Conservation (phyloP, 2,113 vertebrate genomes). For the Sus scrofa region DNA sequence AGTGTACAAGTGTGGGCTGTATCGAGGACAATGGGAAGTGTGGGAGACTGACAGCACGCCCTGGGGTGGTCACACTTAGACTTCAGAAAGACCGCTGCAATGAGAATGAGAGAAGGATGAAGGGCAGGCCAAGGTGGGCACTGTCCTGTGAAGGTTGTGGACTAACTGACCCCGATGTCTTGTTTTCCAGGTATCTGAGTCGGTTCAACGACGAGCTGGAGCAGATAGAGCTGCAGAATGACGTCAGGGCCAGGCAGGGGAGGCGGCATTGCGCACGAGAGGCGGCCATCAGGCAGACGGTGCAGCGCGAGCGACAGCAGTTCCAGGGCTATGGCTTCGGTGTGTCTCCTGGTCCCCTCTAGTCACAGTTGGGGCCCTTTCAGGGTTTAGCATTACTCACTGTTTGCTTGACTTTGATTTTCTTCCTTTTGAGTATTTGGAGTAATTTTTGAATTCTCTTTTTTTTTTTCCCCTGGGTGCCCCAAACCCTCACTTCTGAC, state of each 20-base stretch:
- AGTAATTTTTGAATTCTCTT: neutral
- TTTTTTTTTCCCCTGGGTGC: neutral
- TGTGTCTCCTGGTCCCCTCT: conserved; percentile 74
- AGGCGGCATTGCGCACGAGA: conserved; percentile 94
- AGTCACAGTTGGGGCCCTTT: neutral
- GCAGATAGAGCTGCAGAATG: conserved; percentile 96
- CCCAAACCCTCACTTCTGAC: neutral
- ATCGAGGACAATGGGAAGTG: neutral
- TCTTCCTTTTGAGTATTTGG: neutral
- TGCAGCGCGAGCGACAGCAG: conserved; percentile 92
- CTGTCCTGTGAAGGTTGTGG: too few relatives aligned
- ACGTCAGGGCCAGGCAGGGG: conserved; percentile 96
- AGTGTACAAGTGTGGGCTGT: neutral
- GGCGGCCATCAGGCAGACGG: conserved; percentile 92
- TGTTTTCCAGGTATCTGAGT: conserved; percentile 92
- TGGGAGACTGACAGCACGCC: neutral
- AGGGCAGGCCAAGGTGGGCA: neutral
- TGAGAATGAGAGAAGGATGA: neutral
- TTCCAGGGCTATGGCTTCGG: conserved; percentile 93
- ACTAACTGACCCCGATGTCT: neutral
- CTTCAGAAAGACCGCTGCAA: neutral
- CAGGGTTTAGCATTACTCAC: neutral
- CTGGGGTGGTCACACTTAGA: neutral
- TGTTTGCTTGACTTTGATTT: neutral
- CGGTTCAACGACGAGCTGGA: conserved; percentile 94